Evolutionary conservation across 2,888 invertebrate genomes (phyloP).

Genomic region (Frankliniella intonsa): DNA sequence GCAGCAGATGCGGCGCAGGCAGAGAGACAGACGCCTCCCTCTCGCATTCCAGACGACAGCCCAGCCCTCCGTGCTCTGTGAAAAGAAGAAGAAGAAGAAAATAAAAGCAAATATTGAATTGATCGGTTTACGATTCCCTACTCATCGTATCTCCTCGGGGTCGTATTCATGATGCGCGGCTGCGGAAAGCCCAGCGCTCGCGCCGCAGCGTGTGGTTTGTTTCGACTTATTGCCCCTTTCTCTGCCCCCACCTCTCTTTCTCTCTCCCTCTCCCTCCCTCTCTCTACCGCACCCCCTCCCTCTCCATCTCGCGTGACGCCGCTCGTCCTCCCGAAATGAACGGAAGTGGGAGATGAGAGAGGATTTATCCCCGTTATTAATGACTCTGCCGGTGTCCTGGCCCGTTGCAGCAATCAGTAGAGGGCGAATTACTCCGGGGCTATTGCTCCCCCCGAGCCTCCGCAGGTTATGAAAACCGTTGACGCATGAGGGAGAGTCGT

Average conservation of each 20-base stretch:
- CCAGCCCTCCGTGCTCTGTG: too few species aligned
- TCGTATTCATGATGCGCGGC: not conserved
- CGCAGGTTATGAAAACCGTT: constrained; percentile 3
- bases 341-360: not conserved
- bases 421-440: not conserved
- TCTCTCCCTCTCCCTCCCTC: not conserved
- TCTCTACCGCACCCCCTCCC: not conserved
- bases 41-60: not conserved
- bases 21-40: not conserved
- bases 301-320: not conserved
- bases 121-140: too few species aligned
- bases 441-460: not conserved
- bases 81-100: too few species aligned
- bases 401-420: constrained; percentile 4
- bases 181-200: too few species aligned
- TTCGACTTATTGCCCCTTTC: not conserved
- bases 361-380: constrained; percentile 6
- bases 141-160: too few species aligned
- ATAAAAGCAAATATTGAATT: not conserved
- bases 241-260: not conserved
- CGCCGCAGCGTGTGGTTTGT: too few species aligned
- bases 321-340: not conserved
- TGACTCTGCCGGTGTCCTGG: not conserved
- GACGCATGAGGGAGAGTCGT: not conserved
- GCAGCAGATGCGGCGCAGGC: not conserved